Conservation (phyloP, 2,888 invertebrate genomes). For the Ethmia dodecea region DNA sequence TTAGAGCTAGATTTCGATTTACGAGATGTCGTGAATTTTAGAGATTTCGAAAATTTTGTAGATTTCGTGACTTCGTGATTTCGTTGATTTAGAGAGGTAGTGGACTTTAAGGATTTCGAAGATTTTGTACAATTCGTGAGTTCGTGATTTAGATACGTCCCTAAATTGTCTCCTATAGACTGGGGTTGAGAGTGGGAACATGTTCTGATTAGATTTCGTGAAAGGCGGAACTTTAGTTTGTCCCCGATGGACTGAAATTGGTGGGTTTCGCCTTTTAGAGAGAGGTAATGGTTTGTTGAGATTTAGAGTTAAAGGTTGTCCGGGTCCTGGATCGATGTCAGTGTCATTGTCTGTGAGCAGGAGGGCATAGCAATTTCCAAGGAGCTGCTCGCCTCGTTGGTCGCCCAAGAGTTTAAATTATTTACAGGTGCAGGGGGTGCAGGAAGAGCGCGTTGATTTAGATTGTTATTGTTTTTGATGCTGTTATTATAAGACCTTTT, state of each 20-base stretch:
- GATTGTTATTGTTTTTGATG: neutral
- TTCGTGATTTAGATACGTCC: neutral
- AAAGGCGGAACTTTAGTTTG: neutral
- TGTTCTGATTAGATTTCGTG: neutral
- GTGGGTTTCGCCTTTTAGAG: too few relatives aligned
- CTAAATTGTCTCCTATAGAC: neutral
- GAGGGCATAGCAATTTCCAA: conserved; percentile 11
- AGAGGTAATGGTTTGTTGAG: neutral
- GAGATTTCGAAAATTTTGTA: too few relatives aligned
- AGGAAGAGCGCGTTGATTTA: neutral
- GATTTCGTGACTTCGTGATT: conserved; percentile 2
- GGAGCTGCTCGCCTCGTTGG: conserved; percentile 6
- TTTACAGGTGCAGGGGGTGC: neutral
- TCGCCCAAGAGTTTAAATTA: conserved; percentile 14
- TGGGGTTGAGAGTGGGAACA: neutral
- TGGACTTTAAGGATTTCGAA: neutral
- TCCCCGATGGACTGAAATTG: neutral
- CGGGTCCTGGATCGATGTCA: conserved; percentile 1
- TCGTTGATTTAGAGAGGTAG: neutral
- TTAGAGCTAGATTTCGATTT: conserved; percentile 7
- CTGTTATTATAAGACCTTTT: neutral
- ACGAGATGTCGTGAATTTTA: neutral
- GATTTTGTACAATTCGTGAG: neutral
- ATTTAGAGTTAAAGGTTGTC: neutral
- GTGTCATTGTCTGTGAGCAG: neutral